These are phyloP conservation scores for Dendrolimus punctatus DNA, from an alignment of 1,140 invertebrate genomes.

Conservation along the genomic window DNA sequence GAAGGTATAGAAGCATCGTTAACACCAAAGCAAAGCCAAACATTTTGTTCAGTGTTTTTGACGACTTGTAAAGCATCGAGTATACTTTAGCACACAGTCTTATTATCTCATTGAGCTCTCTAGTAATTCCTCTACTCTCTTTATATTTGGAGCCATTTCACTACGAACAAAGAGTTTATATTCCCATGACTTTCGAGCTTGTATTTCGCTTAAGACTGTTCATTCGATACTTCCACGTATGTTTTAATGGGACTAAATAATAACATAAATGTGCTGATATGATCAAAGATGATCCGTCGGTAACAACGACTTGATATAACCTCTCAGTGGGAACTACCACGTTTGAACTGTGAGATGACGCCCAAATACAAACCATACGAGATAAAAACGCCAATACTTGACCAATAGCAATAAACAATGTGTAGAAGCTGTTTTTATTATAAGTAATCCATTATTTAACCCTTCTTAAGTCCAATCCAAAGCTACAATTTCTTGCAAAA, in stretches of 20 bases:
- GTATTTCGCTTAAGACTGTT: constrained; percentile 34
- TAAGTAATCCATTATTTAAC: constrained; percentile 25
- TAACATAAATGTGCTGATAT: constrained; percentile 29
- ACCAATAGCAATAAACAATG: constrained; percentile 12
- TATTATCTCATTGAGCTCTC: constrained; percentile 36
- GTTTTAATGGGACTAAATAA: constrained; percentile 21
- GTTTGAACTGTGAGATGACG: constrained; percentile 17
- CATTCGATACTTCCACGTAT: constrained; percentile 26
- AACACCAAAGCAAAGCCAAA: constrained; percentile 34
- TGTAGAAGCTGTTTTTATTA: constrained; percentile 12
- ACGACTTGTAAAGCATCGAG: constrained; percentile 28
- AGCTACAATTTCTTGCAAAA: constrained; percentile 24
- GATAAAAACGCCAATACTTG: constrained; percentile 19
- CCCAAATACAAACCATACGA: constrained; percentile 28
- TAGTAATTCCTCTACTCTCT: constrained; percentile 23
- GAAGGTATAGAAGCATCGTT: constrained; percentile 25
- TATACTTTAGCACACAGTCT: constrained; percentile 35
- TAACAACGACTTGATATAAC: constrained; percentile 30
- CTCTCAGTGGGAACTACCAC: constrained; percentile 23
- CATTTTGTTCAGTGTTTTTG: constrained; percentile 21
- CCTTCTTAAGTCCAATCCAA: constrained; percentile 30
- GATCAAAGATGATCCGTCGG: constrained; percentile 26
- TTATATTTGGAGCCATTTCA: constrained; percentile 11
- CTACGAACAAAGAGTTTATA: constrained; percentile 23
- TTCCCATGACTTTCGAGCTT: constrained; percentile 17